Evolutionary conservation across 2,113 vertebrate genomes (phyloP).

Genomic region (Microcebus jonahi): DNA sequence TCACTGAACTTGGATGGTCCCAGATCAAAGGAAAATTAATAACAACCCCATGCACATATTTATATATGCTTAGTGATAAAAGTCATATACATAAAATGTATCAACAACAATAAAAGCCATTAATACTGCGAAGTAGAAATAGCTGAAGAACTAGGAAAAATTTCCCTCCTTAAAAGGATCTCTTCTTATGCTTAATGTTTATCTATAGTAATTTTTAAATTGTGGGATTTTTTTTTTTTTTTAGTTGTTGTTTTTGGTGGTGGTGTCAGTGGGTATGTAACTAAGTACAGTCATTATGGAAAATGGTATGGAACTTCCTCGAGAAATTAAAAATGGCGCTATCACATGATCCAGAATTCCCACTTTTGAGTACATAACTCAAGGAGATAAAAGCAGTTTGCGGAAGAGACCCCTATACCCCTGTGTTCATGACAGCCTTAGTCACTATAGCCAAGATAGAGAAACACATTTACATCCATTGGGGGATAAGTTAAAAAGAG

Average conservation of each 20-base stretch:
- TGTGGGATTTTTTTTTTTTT: no score
- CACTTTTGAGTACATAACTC: background rate
- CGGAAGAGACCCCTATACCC: background rate
- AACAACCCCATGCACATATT: no score
- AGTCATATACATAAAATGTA: no score
- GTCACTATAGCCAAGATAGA: background rate
- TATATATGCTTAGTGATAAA: background rate
- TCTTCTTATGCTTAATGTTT: no score
- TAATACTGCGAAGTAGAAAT: background rate
- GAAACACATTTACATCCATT: background rate
- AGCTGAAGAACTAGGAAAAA: no score
- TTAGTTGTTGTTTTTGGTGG: background rate
- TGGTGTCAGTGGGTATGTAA: background rate
- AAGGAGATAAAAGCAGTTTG: background rate
- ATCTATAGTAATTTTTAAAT: no score
- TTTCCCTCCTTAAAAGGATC: background rate
- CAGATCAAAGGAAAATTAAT: background rate
- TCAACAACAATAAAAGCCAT: background rate
- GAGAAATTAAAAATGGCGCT: background rate
- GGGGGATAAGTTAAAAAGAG: background rate
- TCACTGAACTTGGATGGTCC: background rate
- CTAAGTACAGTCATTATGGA: background rate
- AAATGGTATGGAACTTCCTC: background rate
- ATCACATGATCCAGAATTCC: background rate
- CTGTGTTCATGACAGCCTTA: background rate